Base-by-base conservation (phyloP, 1,140 invertebrate species). In the Elysia chlorotica region DNA sequence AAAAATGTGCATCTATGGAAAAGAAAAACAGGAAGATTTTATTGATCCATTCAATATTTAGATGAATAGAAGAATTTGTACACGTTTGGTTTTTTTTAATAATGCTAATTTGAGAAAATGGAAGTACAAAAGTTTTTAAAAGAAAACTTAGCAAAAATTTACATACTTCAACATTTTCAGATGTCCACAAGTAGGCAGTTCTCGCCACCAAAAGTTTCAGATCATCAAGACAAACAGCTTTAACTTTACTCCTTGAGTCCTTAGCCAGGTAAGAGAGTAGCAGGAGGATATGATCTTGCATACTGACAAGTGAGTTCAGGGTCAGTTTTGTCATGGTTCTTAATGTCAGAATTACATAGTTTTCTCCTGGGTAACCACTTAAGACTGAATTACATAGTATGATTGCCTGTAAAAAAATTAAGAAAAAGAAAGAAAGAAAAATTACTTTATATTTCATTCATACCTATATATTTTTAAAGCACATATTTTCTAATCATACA, bases 311-410 rank as follows among this genome's bases (percentile, higher is more conserved):
- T n/a, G 96, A 97, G 30, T 93, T 92, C 1, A 92, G 91, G 23
- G 96, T 93, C 31, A 99, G 89, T 69, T 95, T 92, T 0, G 95
- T 97, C 33, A 98, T 89, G 0, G 96, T 95, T 78, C 93, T 92
- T 17, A 99, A 89, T 61, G 93, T 96, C 3, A 94, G 92, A 21
- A 93, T 88, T 0, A 97, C 93, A 86, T 72, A 96, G 84, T 94
- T 93, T 72, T 93, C 91, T 2, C 88, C 87, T 14, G 96, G 96
- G 88, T 97, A 97, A 84, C 92, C 93, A 37, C 92, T 91, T 48
- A 99, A 85, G 30, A 98, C 87, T 67, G 94, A 92, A 67, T 93
- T 91, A 78, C 96, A 96, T 0, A 98, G 86, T 76, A 91, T 87
- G 74, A 92, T 88, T 2, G 92, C 91, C 91, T 92, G 75, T 56